Evolutionary conservation across 2,797 vertebrate genomes (phyloP), one percentile per base, ranked within the genome.

Genomic region (Acanthiza pusilla): DNA sequence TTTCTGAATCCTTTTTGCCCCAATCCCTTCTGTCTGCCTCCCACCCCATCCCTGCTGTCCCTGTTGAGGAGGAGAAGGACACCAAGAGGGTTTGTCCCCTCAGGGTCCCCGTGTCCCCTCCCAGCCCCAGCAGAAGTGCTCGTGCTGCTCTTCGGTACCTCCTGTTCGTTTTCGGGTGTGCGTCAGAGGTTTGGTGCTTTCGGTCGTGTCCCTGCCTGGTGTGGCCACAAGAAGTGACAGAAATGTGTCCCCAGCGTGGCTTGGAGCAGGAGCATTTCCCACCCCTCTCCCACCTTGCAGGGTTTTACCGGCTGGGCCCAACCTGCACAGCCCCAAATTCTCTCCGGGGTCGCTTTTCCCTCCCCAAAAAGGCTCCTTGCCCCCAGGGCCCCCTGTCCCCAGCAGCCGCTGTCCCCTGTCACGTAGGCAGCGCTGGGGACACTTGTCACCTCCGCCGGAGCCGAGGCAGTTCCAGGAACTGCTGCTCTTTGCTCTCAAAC

Each of bases 141-240:
- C 3, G 8, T 43, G 55, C 26, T 42, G 34, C 7, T 2, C 6
- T 4, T 2, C 9, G 61, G 23, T 22, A 16, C 54, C 42, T 34
- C 55, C 29, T 1, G 32, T 2, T 43, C 11, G 0, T 38, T 83
- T 63, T 4, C 18, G 47, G 51, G 8, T 1, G 12, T 21, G 11
- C 1, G 0, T 54, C 73, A 29, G 12, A 60, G 48, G 22, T 65
- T 58, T 0, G 3, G 16, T 26, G 45, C 42, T 74, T 71, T 71
- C 0, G 0, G 22, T 34, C 2, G 0, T 3, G 25, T 40, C 23
- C n/a, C 22, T 2, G 1, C 51, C 47, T 3, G 63, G 5, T 27
- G 92, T 27, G 72, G 66, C 36, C 80, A 1, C 34, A 9, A 1
- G 0, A 1, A 34, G 70, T 2, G 30, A 8, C 71, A 63, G 17